Evolutionary conservation across 2,888 invertebrate species (phyloP), one percentile per base, ranked within the genome.

Genomic region (Boloria euphrosyne): DNA sequence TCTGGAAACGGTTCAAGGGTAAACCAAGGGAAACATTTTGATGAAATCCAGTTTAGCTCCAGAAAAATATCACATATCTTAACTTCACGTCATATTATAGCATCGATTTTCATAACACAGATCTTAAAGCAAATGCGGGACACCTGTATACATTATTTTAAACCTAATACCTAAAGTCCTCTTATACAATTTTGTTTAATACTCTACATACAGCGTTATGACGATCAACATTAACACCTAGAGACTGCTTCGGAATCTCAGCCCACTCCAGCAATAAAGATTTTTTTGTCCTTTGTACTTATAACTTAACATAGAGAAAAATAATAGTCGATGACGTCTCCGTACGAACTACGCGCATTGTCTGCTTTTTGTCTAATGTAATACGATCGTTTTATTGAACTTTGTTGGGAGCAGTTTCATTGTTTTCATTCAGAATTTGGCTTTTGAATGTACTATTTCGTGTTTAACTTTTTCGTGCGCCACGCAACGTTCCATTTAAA

Each of bases 181-280:
- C 1, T 6, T 5, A 31, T 38, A 38, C 7, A 38, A 38, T 38
- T 38, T 10, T 7, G 1, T 10, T 7, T 7, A 38, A 3, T 38
- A 38, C 2, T 2, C 7, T 10, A 38, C 10, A 38, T 10, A 38
- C 31, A 38, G 31, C 31, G 10, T 10, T 10, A 52, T 3, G 2
- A 31, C n/a, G n/a, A 3, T 18, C 10, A 3, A 57, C 22, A 46
- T 46, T 16, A 55, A 44, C 58, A 65, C 64, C 65, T 62, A 52
- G 53, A 52, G 58, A 54, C 60, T 67, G 67, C 67, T 71, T 69
- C 67, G 51, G 55, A 57, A 55, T 67, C 69, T 71, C 68, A 63
- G 69, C 65, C 71, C 54, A 50, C 62, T 46, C 18, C 5, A 84
- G 80, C 74, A 88, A 89, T 90, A 88, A 88, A 87, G 89, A 86